A percentile compares a stretch with the other conserved stretches of the same genome.
Conservation (phyloP, 2,113 vertebrate species). For the Nymphicus hollandicus region DNA sequence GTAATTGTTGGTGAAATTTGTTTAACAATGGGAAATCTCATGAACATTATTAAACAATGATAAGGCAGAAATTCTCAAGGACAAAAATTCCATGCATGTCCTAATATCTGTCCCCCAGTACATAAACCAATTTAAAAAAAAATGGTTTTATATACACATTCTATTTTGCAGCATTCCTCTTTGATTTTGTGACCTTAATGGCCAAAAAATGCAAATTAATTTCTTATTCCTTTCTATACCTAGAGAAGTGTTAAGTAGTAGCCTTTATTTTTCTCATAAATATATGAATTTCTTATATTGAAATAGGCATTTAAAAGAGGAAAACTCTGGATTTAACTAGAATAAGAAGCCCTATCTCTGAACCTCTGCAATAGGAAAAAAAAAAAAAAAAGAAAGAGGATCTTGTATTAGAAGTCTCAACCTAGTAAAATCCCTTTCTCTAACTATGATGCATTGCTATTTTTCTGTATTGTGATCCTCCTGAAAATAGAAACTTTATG, state of each 20-base stretch:
- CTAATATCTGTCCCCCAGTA: not conserved
- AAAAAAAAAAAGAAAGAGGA: not conserved
- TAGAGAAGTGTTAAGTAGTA: not conserved
- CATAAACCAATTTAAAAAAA: not conserved
- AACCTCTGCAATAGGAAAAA: not conserved
- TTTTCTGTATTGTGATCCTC: slow-evolving; percentile 61
- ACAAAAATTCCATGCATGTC: not conserved
- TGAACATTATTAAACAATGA: not conserved
- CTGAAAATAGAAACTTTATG: slow-evolving; percentile 82
- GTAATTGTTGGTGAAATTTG: not conserved
- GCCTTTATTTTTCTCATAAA: slow-evolving; percentile 24
- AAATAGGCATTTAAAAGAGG: slow-evolving; percentile 29
- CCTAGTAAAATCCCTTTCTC: slow-evolving; percentile 59
- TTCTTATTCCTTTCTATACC: slow-evolving; percentile 9
- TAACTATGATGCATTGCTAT: slow-evolving; percentile 69
- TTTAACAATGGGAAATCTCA: not conserved
- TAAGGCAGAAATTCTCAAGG: not conserved
- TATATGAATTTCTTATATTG: not conserved
- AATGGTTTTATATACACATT: not conserved
- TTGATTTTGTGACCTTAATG: not conserved
- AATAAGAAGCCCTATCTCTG: not conserved
- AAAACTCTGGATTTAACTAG: slow-evolving; percentile 21
- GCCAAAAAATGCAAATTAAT: not conserved
- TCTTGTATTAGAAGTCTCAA: slow-evolving; percentile 9
- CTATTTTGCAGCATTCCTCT: not conserved